These are phyloP conservation scores for Gallinago undulata DNA, from an alignment of 2,113 vertebrate genomes.

Conservation along the genomic window DNA sequence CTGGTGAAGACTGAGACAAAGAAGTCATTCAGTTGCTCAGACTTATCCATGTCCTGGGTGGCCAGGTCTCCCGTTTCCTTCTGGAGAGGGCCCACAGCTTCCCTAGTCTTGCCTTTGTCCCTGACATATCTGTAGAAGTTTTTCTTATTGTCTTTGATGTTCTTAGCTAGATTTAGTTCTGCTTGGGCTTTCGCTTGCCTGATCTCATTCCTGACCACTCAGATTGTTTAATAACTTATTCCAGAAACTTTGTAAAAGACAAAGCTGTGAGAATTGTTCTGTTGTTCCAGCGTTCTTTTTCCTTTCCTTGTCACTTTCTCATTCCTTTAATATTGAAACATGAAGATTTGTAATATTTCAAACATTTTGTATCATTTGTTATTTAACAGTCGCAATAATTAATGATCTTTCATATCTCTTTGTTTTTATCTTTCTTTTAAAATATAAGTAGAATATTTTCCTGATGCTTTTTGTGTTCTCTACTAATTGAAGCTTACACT, in stretches of 20 bases:
- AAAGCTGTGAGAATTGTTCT: background rate
- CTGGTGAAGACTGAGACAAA: too few species aligned
- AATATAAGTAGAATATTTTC: background rate
- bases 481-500: background rate
- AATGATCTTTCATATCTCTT: background rate
- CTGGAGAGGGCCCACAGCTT: too few species aligned
- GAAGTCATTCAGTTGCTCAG: too few species aligned
- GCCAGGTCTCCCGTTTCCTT: too few species aligned
- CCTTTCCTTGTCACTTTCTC: background rate
- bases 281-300: background rate
- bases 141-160: too few species aligned
- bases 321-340: background rate
- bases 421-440: background rate
- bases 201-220: too few species aligned
- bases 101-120: too few species aligned
- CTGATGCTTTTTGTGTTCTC: background rate
- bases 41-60: too few species aligned
- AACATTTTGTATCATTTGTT: rapidly evolving
- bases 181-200: too few species aligned
- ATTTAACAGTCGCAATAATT: background rate
- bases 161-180: too few species aligned
- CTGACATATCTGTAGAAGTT: too few species aligned
- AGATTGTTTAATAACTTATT: background rate
- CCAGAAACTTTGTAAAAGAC: background rate
- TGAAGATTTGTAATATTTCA: background rate